Evolutionary conservation across 2,888 invertebrate genomes (phyloP).

Genomic region (Melanchra persicariae): DNA sequence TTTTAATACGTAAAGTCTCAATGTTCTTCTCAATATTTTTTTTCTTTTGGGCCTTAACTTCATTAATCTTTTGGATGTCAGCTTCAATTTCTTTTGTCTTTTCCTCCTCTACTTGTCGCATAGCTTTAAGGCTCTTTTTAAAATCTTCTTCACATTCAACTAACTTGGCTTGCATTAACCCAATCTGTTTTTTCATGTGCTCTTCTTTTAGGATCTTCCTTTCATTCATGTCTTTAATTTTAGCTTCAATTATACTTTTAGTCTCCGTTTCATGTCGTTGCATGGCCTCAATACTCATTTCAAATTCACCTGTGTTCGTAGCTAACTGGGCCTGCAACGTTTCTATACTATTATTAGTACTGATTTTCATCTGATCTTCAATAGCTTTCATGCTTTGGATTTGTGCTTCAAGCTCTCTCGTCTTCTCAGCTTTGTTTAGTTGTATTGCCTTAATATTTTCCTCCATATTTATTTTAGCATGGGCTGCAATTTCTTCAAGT

Average conservation of each 20-base stretch:
- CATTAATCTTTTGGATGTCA: slow-evolving; percentile 38
- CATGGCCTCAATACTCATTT: slow-evolving; percentile 3
- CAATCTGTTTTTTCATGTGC: slow-evolving; percentile 21
- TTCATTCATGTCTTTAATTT: slow-evolving; percentile 23
- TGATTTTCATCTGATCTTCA: slow-evolving; percentile 13
- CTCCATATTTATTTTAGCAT: neutral
- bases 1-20: slow-evolving; percentile 6
- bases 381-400: neutral
- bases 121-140: slow-evolving; percentile 8
- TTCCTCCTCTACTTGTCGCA: slow-evolving; percentile 8
- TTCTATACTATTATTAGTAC: slow-evolving; percentile 6
- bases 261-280: slow-evolving; percentile 5
- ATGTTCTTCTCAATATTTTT: slow-evolving; percentile 26
- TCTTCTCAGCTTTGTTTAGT: neutral
- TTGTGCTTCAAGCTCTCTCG: slow-evolving; percentile 9
- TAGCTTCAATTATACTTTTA: slow-evolving; percentile 1
- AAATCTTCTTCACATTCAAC: slow-evolving; percentile 12
- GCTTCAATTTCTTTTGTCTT: slow-evolving; percentile 12
- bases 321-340: slow-evolving; percentile 1
- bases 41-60: slow-evolving; percentile 30
- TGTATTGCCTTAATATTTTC: slow-evolving; percentile 16
- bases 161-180: slow-evolving; percentile 9
- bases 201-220: neutral
- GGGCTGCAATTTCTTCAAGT: neutral
- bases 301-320: neutral